These are phyloP conservation scores for Crematogaster levior DNA, from an alignment of 2,888 invertebrate genomes.

Conservation along the genomic window DNA sequence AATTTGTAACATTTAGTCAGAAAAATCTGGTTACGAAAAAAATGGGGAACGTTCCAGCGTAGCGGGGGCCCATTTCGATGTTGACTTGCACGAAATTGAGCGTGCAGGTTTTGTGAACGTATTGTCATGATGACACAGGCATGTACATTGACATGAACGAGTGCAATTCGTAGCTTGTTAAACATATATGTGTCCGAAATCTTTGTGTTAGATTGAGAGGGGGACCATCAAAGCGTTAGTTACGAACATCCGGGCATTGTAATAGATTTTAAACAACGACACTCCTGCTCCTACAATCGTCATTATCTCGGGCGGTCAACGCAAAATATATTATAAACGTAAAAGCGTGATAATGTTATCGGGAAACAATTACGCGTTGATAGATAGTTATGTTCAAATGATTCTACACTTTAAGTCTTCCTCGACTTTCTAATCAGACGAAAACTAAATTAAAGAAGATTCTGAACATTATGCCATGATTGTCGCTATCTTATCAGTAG, in stretches of 20 bases:
- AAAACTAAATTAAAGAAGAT: background rate
- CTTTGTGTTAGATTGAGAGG: slow-evolving; percentile 36
- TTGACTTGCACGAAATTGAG: slow-evolving; percentile 52
- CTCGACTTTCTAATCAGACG: background rate
- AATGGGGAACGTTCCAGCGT: background rate
- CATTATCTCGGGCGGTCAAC: slow-evolving; percentile 36
- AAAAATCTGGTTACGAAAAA: background rate
- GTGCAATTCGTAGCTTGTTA: slow-evolving; percentile 13
- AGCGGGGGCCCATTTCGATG: background rate
- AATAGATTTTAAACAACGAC: slow-evolving; percentile 72
- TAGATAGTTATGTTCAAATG: background rate
- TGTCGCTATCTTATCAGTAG: slow-evolving; percentile 48
- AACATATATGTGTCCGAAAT: background rate
- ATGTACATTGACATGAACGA: slow-evolving; percentile 10
- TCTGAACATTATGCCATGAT: background rate
- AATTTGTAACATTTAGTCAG: background rate
- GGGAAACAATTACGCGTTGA: background rate
- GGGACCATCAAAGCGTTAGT: slow-evolving; percentile 70
- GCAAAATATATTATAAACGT: background rate
- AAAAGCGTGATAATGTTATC: background rate
- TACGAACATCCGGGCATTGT: slow-evolving; percentile 73
- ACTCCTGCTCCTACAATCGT: slow-evolving; percentile 51
- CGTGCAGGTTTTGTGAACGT: slow-evolving; percentile 15
- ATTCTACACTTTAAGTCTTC: background rate
- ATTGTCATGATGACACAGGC: slow-evolving; percentile 9